Conservation (phyloP, 1,140 invertebrate species). For the Drosophila parabipectinata region DNA sequence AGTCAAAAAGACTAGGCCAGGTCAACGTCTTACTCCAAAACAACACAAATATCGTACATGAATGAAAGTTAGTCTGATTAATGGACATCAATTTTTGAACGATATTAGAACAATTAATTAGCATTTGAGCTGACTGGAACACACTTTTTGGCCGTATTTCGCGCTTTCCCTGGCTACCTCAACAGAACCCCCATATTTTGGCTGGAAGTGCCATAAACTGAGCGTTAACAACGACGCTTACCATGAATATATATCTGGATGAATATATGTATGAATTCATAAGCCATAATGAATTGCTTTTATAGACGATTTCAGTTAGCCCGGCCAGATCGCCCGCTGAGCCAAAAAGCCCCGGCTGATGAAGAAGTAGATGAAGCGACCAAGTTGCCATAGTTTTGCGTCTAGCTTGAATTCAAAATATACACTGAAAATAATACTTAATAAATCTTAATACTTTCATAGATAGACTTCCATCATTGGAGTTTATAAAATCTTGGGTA, state of each 20-base stretch:
- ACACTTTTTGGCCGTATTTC: slow-evolving; percentile 42
- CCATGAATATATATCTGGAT: slow-evolving; percentile 13
- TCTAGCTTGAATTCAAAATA: slow-evolving; percentile 53
- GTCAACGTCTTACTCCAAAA: slow-evolving; percentile 31
- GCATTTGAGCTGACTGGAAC: slow-evolving; percentile 65
- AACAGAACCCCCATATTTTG: slow-evolving; percentile 57
- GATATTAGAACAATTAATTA: slow-evolving; percentile 72
- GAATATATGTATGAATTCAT: slow-evolving; percentile 52
- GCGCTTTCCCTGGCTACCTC: slow-evolving; percentile 49
- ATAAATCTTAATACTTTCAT: no score
- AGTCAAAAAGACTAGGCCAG: slow-evolving; percentile 1
- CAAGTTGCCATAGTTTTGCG: slow-evolving; percentile 21
- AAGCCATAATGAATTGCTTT: slow-evolving; percentile 75
- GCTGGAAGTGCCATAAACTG: slow-evolving; percentile 49
- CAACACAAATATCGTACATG: slow-evolving; percentile 2
- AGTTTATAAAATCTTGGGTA: background rate
- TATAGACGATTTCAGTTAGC: slow-evolving; percentile 50
- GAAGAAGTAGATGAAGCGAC: slow-evolving; percentile 59
- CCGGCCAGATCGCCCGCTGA: slow-evolving; percentile 58
- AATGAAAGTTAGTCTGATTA: slow-evolving; percentile 62
- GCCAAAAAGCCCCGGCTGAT: slow-evolving; percentile 55
- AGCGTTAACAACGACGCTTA: slow-evolving; percentile 48
- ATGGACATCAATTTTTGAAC: slow-evolving; percentile 39
- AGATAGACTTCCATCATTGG: no score
- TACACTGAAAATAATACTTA: background rate